These are phyloP conservation scores for Aeoliscus strigatus DNA, from an alignment of 2,797 vertebrate genomes.

Conservation along the genomic window DNA sequence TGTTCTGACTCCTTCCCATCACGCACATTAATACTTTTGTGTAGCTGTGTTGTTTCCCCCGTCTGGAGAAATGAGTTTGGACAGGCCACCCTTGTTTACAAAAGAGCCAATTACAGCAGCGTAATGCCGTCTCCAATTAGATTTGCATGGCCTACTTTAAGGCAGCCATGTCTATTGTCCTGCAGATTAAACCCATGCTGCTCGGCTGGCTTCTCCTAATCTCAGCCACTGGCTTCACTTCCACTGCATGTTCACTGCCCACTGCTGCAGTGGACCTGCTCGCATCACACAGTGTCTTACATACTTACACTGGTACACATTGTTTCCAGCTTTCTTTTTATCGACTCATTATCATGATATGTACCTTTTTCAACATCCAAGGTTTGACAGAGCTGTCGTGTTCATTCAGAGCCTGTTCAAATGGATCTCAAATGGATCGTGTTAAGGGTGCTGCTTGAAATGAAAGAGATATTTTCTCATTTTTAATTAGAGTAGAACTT, in stretches of 20 bases:
- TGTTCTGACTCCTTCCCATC: conserved; percentile 1
- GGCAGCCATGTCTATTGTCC: conserved; percentile 42
- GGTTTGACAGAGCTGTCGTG: too few species aligned
- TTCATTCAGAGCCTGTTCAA: too few species aligned
- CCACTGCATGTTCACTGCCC: background rate
- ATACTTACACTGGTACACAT: background rate
- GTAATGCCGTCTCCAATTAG: conserved; percentile 63
- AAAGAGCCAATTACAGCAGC: conserved; percentile 53
- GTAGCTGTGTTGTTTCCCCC: conserved; percentile 16
- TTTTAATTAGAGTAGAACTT: too few species aligned
- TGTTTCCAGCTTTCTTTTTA: too few species aligned
- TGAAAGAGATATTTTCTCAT: too few species aligned
- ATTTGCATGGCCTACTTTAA: conserved; percentile 46
- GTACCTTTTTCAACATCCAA: too few species aligned
- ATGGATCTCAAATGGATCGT: too few species aligned
- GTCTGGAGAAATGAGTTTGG: conserved; percentile 50
- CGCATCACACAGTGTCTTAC: conserved; percentile 4
- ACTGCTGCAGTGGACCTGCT: background rate
- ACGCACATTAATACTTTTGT: conserved; percentile 28
- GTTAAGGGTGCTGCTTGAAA: too few species aligned
- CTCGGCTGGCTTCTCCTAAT: conserved; percentile 3
- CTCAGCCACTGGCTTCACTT: conserved; percentile 8
- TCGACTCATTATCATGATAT: too few species aligned
- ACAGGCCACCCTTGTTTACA: conserved; percentile 47
- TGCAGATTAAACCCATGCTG: conserved; percentile 45